Evolutionary conservation across 2,797 vertebrate genomes (phyloP).

Genomic region (Podarcis lilfordi): DNA sequence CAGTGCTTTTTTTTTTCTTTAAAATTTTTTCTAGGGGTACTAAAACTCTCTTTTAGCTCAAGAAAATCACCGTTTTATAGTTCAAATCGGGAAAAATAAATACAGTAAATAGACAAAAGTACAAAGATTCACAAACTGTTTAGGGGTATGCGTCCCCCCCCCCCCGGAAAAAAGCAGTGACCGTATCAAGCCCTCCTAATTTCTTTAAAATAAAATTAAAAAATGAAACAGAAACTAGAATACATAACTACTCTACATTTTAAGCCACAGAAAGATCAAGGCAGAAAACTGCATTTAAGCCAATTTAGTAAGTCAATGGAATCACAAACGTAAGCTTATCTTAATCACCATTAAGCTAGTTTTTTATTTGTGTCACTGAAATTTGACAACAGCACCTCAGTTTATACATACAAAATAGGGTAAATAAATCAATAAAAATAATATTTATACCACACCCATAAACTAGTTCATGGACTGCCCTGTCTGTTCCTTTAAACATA

Average conservation of each 20-base stretch:
- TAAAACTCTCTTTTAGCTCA: too few relatives aligned
- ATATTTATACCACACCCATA: background rate
- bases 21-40: too few relatives aligned
- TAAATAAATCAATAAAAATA: too few relatives aligned
- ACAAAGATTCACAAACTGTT: too few relatives aligned
- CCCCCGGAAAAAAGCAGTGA: too few relatives aligned
- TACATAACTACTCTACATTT: too few relatives aligned
- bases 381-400: background rate
- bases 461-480: background rate
- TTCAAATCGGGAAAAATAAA: too few relatives aligned
- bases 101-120: too few relatives aligned
- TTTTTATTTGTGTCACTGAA: background rate
- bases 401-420: background rate
- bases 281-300: background rate
- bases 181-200: background rate
- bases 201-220: too few relatives aligned
- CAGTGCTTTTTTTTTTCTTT: background rate
- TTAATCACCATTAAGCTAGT: background rate
- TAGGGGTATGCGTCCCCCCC: too few relatives aligned
- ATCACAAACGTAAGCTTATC: background rate
- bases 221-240: background rate
- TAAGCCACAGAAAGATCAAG: background rate
- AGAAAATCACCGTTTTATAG: too few relatives aligned
- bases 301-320: background rate
- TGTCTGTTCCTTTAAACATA: constrained; percentile 8